Base-by-base conservation (phyloP, 2,797 vertebrate species). In the Eutrigla gurnardus region DNA sequence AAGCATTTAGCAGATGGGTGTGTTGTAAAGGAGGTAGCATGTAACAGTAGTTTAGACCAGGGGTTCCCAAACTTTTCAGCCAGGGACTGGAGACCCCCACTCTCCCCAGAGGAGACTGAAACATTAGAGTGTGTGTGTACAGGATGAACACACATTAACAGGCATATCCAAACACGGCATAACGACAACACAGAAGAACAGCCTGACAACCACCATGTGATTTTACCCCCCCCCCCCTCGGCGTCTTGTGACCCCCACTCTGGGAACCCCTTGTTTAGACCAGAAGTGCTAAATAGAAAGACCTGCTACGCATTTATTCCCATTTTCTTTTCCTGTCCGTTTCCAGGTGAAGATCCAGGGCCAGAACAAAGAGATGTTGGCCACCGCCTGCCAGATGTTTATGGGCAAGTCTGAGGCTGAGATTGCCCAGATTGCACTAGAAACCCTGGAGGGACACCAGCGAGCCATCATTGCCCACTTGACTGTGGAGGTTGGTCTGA, bases 361-460 rank as follows among this genome's bases (percentile, higher is more conserved):
- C 11, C 97, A 98, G 91, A 99, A 98, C 92, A 98, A 99, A 86
- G 97, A 98, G 93, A 98, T 99, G 97, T 49, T 99, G 84, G 96
- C 96, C 0, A 95, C 97, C 0, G 97, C 97, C 68, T 98, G 97
- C 73, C 97, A 98, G 88, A 99, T 99, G 97, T 99, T 99, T 83
- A 95, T 99, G 93, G 97, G 97, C 10, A 99, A 98, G 78, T 93
- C 95, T 0, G 97, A 99, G 89, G 3, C 25, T 0, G 97, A 97
- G 91, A 94, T 99, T 7, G 83, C 96, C 54, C 92, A 97, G 0
- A 99, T 99, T 32, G 96, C 97, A 0, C 89, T 98, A 17, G 97
- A 99, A 91, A 99, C 97, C 0, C 90, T 99, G 75, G 97, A 99
- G 85, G 97, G 97, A n/a, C 97, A 98, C 81, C 97, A 99, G 90